These are phyloP conservation scores for Pammene fasciana DNA, from an alignment of 2,888 invertebrate genomes.

Conservation along the genomic window DNA sequence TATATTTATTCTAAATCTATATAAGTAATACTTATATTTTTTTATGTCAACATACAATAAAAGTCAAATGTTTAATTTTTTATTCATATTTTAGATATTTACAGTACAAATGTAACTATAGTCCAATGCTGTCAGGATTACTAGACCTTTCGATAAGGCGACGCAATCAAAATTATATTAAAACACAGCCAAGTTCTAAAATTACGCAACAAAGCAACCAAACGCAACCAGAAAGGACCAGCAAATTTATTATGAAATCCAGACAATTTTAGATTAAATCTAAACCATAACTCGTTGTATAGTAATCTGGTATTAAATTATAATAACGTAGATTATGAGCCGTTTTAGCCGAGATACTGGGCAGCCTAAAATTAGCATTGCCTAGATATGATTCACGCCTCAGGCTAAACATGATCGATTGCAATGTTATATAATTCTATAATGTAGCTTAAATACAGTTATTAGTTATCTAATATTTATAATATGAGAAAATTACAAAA, in stretches of 20 bases:
- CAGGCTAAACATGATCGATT: slow-evolving; percentile 24
- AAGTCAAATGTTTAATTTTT: no score
- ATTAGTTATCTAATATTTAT: slow-evolving; percentile 2
- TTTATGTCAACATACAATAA: no score
- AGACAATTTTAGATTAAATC: slow-evolving; percentile 40
- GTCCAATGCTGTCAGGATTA: no score
- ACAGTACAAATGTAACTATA: no score
- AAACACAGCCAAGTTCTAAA: slow-evolving; percentile 25
- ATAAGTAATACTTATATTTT: no score
- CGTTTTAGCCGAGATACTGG: slow-evolving; percentile 31
- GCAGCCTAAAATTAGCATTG: slow-evolving; percentile 39
- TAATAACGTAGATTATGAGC: slow-evolving; percentile 47
- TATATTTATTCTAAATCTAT: no score
- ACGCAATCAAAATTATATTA: slow-evolving; percentile 29
- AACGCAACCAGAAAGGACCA: slow-evolving; percentile 13
- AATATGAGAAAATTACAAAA: background rate
- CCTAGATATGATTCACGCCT: slow-evolving; percentile 39
- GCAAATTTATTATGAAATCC: slow-evolving; percentile 39
- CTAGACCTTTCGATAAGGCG: slow-evolving; percentile 9
- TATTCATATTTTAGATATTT: no score
- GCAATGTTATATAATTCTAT: slow-evolving; percentile 27
- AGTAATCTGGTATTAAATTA: slow-evolving; percentile 49
- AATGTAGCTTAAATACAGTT: background rate
- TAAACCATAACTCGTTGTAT: slow-evolving; percentile 31
- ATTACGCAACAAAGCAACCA: slow-evolving; percentile 23